phyloP scores from a whole-genome alignment of 92 coral and sea anemone genomes.

The Umimayanthus chanpuru region DNA sequence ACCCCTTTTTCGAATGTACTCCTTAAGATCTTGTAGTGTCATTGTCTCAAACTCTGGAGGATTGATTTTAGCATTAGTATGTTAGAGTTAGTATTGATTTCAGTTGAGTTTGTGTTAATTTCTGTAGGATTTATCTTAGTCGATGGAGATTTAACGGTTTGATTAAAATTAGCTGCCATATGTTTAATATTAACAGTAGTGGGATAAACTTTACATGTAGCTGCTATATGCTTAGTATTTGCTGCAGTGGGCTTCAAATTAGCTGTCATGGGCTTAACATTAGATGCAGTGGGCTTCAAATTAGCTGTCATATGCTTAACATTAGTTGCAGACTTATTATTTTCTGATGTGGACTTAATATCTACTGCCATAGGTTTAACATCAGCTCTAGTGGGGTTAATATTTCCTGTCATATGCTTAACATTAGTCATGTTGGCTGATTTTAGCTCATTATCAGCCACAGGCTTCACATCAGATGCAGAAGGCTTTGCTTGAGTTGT shows the following conservation, averaged over 20 bases:
- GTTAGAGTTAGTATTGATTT: not conserved
- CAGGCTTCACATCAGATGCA: too few species aligned
- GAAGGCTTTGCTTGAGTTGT: too few species aligned
- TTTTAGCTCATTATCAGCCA: not conserved
- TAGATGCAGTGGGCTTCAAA: not conserved
- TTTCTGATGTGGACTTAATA: not conserved
- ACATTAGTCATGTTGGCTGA: not conserved
- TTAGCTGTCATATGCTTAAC: not conserved
- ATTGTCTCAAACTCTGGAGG: slow-evolving; percentile 58
- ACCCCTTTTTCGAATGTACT: slow-evolving; percentile 58
- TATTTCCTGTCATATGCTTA: not conserved
- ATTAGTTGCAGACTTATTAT: not conserved
- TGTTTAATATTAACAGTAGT: too few species aligned
- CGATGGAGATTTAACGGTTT: too few species aligned
- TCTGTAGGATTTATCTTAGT: too few species aligned
- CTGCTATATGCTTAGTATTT: too few species aligned
- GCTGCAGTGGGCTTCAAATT: too few species aligned
- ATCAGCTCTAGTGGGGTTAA: too few species aligned
- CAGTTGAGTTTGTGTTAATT: not conserved
- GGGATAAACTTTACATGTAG: too few species aligned
- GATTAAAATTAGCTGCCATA: too few species aligned
- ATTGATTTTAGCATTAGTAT: not conserved
- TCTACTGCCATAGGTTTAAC: not conserved
- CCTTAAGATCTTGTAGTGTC: slow-evolving; percentile 59
- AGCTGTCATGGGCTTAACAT: too few species aligned